Evolutionary conservation across 2,113 vertebrate genomes (phyloP).

Genomic region (Pao palembangensis): DNA sequence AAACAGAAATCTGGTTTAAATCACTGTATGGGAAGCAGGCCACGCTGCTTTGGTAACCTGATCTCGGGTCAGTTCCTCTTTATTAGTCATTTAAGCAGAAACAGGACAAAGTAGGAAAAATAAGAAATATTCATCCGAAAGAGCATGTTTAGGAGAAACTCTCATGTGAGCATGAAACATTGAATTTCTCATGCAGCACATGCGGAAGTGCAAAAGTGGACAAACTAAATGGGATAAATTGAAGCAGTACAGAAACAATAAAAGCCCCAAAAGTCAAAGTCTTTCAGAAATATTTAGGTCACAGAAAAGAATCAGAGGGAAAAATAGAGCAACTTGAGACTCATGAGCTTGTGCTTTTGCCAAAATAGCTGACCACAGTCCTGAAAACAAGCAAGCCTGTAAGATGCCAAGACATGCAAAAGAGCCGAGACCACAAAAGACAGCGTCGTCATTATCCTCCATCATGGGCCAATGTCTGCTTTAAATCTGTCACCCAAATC

Average conservation of each 20-base stretch:
- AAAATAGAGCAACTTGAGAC: slow-evolving; percentile 53
- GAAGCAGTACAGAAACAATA: slow-evolving; percentile 1
- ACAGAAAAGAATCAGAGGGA: slow-evolving; percentile 36
- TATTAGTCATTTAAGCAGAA: slow-evolving; percentile 40
- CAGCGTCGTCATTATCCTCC: slow-evolving; percentile 61
- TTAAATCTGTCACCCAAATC: slow-evolving; percentile 49
- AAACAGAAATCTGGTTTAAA: slow-evolving; percentile 50
- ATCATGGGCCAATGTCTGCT: slow-evolving; percentile 54
- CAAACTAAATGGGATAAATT: background rate
- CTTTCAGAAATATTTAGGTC: slow-evolving; percentile 44
- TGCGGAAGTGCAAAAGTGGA: background rate
- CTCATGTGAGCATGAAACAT: background rate
- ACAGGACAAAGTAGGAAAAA: background rate
- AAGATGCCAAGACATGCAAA: slow-evolving; percentile 64
- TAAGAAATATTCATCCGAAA: slow-evolving; percentile 14
- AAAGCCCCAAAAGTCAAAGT: slow-evolving; percentile 1
- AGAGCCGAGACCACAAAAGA: slow-evolving; percentile 63
- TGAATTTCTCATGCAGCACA: background rate
- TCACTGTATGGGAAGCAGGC: slow-evolving; percentile 35
- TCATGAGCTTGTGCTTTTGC: slow-evolving; percentile 45
- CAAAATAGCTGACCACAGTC: slow-evolving; percentile 62
- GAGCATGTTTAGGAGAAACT: background rate
- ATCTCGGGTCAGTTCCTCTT: slow-evolving; percentile 38
- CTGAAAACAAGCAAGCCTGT: slow-evolving; percentile 56
- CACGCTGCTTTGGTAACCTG: slow-evolving; percentile 50